phyloP scores from a whole-genome alignment of 2,113 vertebrate species.

The Caloenas nicobarica region DNA sequence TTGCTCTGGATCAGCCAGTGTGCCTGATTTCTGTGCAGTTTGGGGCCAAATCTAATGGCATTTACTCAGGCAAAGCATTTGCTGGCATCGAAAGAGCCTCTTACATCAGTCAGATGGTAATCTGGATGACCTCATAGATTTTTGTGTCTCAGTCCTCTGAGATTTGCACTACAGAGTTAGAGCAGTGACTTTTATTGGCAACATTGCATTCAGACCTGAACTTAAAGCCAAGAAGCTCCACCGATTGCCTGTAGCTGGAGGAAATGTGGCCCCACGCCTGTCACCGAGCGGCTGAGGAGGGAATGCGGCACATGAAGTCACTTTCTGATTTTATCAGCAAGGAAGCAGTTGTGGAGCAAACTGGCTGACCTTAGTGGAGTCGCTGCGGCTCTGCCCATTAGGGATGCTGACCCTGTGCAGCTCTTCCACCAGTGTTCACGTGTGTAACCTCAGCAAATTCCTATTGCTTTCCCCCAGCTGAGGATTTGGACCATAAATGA shows the following conservation, averaged over 20 bases:
- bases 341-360: not conserved
- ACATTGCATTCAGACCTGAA: not conserved
- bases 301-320: not conserved
- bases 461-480: not conserved
- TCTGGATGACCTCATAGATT: not conserved
- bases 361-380: not conserved
- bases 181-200: not conserved
- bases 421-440: not conserved
- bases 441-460: not conserved
- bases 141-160: not conserved
- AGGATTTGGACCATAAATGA: not conserved
- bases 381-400: not conserved
- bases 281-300: not conserved
- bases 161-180: not conserved
- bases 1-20: not conserved
- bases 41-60: not conserved
- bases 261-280: not conserved
- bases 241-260: not conserved
- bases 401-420: not conserved
- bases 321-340: not conserved
- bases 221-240: not conserved
- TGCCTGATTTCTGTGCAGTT: not conserved
- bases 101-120: not conserved
- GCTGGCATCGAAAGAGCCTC: not conserved
- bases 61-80: not conserved